Percentiles rank a stretch among this genome's conserved stretches.
Conservation (phyloP, 1,140 invertebrate species). For the Eufriesea mexicana region DNA sequence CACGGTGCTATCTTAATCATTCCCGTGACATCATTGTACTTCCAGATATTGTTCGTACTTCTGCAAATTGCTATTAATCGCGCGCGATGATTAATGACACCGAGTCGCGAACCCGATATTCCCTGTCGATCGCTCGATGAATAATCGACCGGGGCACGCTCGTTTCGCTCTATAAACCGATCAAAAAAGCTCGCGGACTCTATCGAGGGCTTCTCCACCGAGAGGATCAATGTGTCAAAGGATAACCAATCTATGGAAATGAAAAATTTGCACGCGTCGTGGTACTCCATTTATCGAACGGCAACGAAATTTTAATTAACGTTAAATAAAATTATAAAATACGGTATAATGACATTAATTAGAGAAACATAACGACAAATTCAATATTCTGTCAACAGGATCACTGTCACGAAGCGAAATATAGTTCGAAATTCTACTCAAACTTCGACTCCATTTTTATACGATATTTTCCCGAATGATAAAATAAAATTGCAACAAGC, state of each 20-base stretch:
- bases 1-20: conserved; percentile 58
- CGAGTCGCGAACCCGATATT: conserved; percentile 60
- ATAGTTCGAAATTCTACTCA: too few relatives aligned
- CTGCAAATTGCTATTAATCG: conserved; percentile 65
- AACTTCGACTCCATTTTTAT: too few relatives aligned
- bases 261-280: too few relatives aligned
- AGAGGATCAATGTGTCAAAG: neutral
- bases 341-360: too few relatives aligned
- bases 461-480: too few relatives aligned
- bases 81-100: conserved; percentile 60
- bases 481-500: too few relatives aligned
- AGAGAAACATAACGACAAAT: too few relatives aligned
- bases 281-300: too few relatives aligned
- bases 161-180: conserved; percentile 27
- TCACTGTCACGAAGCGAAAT: too few relatives aligned
- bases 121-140: conserved; percentile 57
- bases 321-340: too few relatives aligned
- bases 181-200: conserved; percentile 24
- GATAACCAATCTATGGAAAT: neutral
- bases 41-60: conserved; percentile 61
- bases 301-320: too few relatives aligned
- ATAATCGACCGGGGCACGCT: conserved; percentile 52
- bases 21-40: conserved; percentile 60
- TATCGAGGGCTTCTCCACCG: neutral
- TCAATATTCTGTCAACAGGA: too few relatives aligned